A percentile compares a stretch with the other conserved stretches of the same genome.
phyloP scores from a whole-genome alignment of 1,140 invertebrate genomes.

The Drosophila tristis region DNA sequence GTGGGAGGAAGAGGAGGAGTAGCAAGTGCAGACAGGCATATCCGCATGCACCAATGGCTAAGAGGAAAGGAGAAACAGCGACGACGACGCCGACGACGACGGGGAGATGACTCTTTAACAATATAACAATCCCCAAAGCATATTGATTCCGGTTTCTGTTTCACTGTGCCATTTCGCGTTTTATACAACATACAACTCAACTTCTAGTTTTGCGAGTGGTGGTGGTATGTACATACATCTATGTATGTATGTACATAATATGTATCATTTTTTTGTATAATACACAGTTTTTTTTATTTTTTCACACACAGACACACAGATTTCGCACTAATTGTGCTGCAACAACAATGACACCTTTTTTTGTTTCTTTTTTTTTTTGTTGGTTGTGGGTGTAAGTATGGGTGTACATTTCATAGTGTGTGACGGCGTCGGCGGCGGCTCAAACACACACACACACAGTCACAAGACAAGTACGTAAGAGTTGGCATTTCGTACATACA shows the following conservation, averaged over 20 bases:
- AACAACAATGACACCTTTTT: slow-evolving; percentile 34
- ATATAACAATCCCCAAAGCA: slow-evolving; percentile 13
- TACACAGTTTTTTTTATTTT: slow-evolving; percentile 53
- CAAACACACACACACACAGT: slow-evolving; percentile 29
- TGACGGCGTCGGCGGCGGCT: slow-evolving; percentile 6
- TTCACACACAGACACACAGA: slow-evolving; percentile 34
- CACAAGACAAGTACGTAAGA: slow-evolving; percentile 27
- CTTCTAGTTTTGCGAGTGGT: no score
- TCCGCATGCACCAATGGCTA: no score
- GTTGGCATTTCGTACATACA: slow-evolving; percentile 46
- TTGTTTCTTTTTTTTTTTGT: slow-evolving; percentile 5
- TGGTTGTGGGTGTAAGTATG: slow-evolving; percentile 12
- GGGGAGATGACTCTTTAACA: slow-evolving; percentile 15
- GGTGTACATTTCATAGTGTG: slow-evolving; percentile 4
- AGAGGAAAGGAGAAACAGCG: no score
- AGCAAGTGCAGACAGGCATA: no score
- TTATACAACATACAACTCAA: slow-evolving; percentile 17
- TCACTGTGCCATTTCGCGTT: slow-evolving; percentile 53
- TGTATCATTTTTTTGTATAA: slow-evolving; percentile 42
- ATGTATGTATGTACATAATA: slow-evolving; percentile 8
- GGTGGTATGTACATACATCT: neutral
- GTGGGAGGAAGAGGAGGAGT: no score
- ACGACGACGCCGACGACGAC: no score
- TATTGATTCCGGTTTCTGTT: slow-evolving; percentile 55
- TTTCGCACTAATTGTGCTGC: slow-evolving; percentile 52